Evolutionary conservation across 1,140 invertebrate species (phyloP).

Genomic region (Aphis craccivora): DNA sequence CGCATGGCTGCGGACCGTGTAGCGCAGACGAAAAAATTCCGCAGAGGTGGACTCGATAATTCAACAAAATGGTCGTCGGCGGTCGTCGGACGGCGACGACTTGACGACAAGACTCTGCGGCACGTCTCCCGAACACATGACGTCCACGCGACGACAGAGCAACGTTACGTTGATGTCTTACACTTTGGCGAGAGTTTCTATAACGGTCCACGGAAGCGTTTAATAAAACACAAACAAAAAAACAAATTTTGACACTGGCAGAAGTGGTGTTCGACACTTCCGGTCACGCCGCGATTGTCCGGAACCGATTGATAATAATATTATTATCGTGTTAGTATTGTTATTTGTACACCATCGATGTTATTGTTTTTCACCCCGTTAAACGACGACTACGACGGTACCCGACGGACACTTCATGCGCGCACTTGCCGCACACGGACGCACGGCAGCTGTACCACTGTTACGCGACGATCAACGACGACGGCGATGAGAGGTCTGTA

Average conservation of each 20-base stretch:
- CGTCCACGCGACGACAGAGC: background rate
- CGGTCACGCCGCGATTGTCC: background rate
- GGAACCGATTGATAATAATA: too few relatives aligned
- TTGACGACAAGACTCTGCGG: background rate
- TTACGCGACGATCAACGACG: background rate
- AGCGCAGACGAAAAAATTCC: background rate
- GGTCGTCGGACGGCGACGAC: background rate
- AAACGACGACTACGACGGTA: background rate
- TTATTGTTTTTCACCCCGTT: background rate
- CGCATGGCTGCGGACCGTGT: background rate
- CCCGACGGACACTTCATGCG: background rate
- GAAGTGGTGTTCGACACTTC: background rate
- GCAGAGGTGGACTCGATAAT: background rate
- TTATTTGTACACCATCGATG: too few relatives aligned
- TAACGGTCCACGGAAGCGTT: background rate
- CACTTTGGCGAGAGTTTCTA: background rate
- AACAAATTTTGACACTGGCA: too few relatives aligned
- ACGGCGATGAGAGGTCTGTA: background rate
- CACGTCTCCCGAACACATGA: background rate
- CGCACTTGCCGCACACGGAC: slow-evolving; percentile 6
- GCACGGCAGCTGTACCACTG: too few relatives aligned
- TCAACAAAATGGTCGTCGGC: background rate
- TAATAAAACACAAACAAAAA: too few relatives aligned
- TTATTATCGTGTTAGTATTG: background rate
- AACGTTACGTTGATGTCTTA: too few relatives aligned